Percentiles rank a stretch among this genome's conserved stretches.
phyloP scores from a whole-genome alignment of 2,797 vertebrate species.

The Acipenser transmontanus region DNA sequence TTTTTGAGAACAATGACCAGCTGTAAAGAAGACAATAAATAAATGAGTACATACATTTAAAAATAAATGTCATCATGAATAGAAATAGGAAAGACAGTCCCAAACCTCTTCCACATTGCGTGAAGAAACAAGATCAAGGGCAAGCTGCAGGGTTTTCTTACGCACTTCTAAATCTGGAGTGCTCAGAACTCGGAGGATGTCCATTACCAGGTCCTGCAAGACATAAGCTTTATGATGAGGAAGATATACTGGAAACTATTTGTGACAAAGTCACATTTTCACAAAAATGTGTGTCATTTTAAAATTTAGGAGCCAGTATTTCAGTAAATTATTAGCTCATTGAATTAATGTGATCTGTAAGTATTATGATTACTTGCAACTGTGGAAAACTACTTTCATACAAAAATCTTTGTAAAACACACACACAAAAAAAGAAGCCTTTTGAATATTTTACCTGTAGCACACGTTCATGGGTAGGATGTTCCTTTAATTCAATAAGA shows the following conservation, averaged over 20 bases:
- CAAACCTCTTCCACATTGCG: conserved; percentile 94
- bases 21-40: conserved; percentile 44
- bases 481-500: conserved; percentile 91
- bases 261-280: too few species aligned
- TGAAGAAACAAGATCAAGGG: conserved; percentile 92
- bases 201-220: conserved; percentile 92
- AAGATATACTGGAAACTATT: too few species aligned
- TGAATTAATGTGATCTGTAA: too few species aligned
- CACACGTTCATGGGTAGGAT: conserved; percentile 93
- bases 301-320: too few species aligned
- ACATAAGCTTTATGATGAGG: too few species aligned
- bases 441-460: conserved; percentile 68
- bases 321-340: too few species aligned
- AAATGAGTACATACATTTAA: too few species aligned
- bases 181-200: conserved; percentile 88
- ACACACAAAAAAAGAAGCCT: too few species aligned
- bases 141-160: conserved; percentile 93
- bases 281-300: too few species aligned
- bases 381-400: too few species aligned
- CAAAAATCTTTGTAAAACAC: too few species aligned
- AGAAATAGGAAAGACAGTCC: conserved; percentile 2
- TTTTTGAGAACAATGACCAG: conserved; percentile 97
- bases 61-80: not conserved
- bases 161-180: conserved; percentile 95
- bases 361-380: too few species aligned